phyloP scores from a whole-genome alignment of 2,797 vertebrate species.

The Galagoides demidoff region DNA sequence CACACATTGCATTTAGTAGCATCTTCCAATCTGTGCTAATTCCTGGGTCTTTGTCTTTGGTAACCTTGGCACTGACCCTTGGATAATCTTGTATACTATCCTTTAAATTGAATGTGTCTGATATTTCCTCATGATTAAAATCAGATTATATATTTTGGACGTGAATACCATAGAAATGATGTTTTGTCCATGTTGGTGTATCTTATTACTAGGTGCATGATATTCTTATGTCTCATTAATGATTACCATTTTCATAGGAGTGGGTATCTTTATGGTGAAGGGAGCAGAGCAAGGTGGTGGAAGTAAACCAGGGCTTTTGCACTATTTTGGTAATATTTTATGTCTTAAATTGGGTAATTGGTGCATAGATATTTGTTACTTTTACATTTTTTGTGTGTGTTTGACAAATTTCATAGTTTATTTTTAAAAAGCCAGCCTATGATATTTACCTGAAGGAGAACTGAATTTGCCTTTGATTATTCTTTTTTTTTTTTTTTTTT shows the following conservation, averaged over 20 bases:
- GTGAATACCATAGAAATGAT: neutral
- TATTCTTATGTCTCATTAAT: neutral
- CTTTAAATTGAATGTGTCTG: neutral
- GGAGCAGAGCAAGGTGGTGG: neutral
- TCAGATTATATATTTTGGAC: neutral
- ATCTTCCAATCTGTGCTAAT: neutral
- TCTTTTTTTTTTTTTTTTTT: too few species aligned
- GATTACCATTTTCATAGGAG: neutral
- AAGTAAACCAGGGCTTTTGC: neutral
- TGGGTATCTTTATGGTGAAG: neutral
- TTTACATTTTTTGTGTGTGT: constrained; percentile 8
- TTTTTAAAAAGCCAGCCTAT: neutral
- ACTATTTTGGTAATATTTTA: neutral
- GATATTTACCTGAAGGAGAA: neutral
- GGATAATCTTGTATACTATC: neutral
- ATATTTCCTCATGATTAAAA: constrained; percentile 27
- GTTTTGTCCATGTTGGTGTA: neutral
- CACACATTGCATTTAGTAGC: neutral
- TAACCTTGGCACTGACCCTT: neutral
- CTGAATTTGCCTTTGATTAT: neutral
- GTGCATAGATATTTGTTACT: neutral
- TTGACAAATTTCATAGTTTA: constrained; percentile 8
- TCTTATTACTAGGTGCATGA: neutral
- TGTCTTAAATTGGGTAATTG: neutral
- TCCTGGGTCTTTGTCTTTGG: neutral